Evolutionary conservation across 2,113 vertebrate species (phyloP).

Genomic region (Ciconia maguari): DNA sequence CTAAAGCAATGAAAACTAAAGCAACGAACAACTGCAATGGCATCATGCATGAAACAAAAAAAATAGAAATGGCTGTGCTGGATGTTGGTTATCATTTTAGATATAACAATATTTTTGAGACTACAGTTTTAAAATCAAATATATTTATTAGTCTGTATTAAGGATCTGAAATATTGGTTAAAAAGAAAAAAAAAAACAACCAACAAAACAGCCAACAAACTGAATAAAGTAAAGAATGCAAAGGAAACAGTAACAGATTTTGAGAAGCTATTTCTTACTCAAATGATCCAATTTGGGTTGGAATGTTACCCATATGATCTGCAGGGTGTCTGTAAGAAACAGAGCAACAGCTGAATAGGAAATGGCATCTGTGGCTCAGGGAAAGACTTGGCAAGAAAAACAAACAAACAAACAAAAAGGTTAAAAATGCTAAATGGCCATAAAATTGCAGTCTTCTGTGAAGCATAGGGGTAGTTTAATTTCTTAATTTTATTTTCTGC

Average conservation of each 20-base stretch:
- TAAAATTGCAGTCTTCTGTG: conserved; percentile 46
- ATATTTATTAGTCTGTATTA: background rate
- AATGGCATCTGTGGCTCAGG: conserved; percentile 58
- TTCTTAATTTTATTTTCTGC: conserved; percentile 39
- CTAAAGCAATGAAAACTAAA: background rate
- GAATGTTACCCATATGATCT: conserved; percentile 50
- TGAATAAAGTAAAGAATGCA: background rate
- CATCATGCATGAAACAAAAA: background rate
- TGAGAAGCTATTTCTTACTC: conserved; percentile 14
- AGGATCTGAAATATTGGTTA: background rate
- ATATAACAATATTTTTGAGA: background rate
- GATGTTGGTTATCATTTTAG: background rate
- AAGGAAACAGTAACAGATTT: conserved; percentile 55
- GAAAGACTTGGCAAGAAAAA: conserved; percentile 60
- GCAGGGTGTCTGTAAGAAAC: conserved; percentile 54
- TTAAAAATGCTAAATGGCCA: conserved; percentile 47
- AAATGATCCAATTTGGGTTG: conserved; percentile 42
- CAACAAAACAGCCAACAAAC: background rate
- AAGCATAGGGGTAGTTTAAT: background rate
- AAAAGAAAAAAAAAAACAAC: background rate
- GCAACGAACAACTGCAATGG: background rate
- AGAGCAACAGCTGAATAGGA: conserved; percentile 61
- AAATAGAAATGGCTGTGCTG: background rate
- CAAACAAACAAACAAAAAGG: conserved; percentile 36
- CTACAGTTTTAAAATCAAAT: background rate